Evolutionary conservation across 92 coral and sea anemone species (phyloP).

Genomic region (Meandrina meandrites): DNA sequence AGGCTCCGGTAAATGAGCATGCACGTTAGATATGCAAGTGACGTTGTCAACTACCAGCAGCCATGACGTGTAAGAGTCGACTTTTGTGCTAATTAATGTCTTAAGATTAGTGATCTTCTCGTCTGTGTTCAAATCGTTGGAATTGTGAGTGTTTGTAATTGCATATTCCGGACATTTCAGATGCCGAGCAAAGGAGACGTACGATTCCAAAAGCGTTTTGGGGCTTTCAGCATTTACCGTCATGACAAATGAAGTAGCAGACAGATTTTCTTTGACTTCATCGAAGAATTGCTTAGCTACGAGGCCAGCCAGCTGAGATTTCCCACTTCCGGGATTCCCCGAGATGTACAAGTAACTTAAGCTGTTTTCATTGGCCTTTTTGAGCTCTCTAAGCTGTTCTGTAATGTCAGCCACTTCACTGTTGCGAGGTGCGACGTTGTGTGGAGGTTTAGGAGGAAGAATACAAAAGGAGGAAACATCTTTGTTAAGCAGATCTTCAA

Average conservation of each 20-base stretch:
- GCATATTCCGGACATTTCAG: slow-evolving; percentile 17
- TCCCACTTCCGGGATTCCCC: slow-evolving; percentile 18
- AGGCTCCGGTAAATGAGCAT: slow-evolving; percentile 23
- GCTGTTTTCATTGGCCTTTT: too few species aligned
- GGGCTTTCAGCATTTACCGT: slow-evolving; percentile 48
- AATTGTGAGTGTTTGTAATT: not conserved
- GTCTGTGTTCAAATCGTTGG: slow-evolving; percentile 23
- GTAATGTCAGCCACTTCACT: too few species aligned
- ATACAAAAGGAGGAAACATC: too few species aligned
- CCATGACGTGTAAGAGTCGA: slow-evolving; percentile 38
- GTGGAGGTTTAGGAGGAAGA: too few species aligned
- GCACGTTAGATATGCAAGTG: not conserved
- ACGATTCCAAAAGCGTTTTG: slow-evolving; percentile 44
- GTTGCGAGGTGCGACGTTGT: too few species aligned
- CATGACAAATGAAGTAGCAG: slow-evolving; percentile 23
- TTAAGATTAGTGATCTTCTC: slow-evolving; percentile 47
- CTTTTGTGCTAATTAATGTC: slow-evolving; percentile 15
- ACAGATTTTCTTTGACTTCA: not conserved
- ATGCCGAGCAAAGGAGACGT: slow-evolving; percentile 48
- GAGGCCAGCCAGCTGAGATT: not conserved
- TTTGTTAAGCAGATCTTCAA: too few species aligned
- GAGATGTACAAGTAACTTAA: slow-evolving; percentile 7
- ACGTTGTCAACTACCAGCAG: slow-evolving; percentile 52
- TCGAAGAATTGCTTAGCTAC: not conserved
- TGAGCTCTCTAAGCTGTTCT: too few species aligned